phyloP scores from a whole-genome alignment of 2,888 invertebrate genomes.

The Cataglyphis albicans region DNA sequence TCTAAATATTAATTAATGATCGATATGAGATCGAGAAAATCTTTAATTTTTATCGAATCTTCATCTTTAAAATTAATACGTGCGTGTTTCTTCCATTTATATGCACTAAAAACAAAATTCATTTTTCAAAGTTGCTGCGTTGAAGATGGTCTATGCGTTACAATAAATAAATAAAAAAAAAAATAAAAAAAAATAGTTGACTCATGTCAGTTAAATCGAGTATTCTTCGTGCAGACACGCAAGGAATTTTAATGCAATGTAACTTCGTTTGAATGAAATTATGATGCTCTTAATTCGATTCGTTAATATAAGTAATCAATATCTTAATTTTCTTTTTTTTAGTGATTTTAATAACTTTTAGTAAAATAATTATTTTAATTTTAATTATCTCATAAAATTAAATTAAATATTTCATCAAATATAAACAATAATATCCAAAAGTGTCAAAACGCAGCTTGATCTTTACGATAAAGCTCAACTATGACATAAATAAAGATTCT shows the following conservation, averaged over 20 bases:
- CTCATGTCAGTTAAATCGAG: not conserved
- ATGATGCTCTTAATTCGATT: not conserved
- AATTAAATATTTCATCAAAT: not conserved
- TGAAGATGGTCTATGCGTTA: not conserved
- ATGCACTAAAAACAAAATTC: not conserved
- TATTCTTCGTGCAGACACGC: not conserved
- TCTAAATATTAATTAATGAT: constrained; percentile 72
- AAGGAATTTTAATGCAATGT: not conserved
- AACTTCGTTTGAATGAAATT: not conserved
- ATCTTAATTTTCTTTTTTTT: not conserved
- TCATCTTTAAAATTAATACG: constrained; percentile 53
- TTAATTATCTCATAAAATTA: not conserved
- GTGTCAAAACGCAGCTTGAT: not conserved
- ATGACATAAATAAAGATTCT: not conserved
- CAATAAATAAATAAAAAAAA: not conserved
- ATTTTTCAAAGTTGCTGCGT: not conserved
- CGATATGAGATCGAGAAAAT: constrained; percentile 62
- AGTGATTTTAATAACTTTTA: not conserved
- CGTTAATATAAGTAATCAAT: not conserved
- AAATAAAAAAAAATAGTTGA: not conserved
- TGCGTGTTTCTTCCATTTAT: constrained; percentile 48
- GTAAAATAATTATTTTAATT: not conserved
- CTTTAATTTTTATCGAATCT: not conserved
- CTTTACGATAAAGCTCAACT: not conserved
- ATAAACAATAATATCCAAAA: constrained; percentile 7